phyloP scores from a whole-genome alignment of 2,113 vertebrate species.

The Cariama cristata region DNA sequence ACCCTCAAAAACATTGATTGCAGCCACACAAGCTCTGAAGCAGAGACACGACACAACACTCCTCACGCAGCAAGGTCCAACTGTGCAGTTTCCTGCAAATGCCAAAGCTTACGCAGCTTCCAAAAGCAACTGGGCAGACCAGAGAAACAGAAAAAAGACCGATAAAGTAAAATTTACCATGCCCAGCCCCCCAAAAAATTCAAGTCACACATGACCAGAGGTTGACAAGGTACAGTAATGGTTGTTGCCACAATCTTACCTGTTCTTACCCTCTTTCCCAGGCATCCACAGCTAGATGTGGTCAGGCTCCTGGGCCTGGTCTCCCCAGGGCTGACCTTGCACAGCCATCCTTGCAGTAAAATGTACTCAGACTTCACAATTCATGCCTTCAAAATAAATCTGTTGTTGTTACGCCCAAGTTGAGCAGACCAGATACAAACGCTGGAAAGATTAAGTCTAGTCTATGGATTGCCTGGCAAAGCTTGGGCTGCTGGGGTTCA shows the following conservation, averaged over 20 bases:
- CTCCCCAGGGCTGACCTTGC: not conserved
- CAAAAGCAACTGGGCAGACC: not conserved
- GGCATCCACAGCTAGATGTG: not conserved
- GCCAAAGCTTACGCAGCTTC: not conserved
- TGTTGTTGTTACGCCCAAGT: not conserved
- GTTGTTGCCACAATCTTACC: not conserved
- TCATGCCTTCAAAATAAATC: not conserved
- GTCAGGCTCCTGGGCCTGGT: not conserved
- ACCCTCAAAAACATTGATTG: not conserved
- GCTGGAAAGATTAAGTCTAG: not conserved
- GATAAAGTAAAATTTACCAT: not conserved
- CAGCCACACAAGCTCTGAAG: not conserved
- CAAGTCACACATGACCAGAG: not conserved
- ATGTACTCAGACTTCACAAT: not conserved
- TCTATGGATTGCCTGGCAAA: not conserved
- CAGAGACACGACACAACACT: fast-evolving
- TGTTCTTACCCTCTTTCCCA: not conserved
- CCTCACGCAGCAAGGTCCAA: not conserved
- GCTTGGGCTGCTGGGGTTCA: not conserved
- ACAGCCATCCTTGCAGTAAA: not conserved
- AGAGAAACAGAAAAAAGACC: not conserved
- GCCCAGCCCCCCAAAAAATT: fast-evolving
- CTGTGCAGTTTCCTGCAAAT: not conserved
- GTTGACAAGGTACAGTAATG: not conserved
- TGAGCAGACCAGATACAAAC: not conserved